A percentile compares a stretch with the other conserved stretches of the same genome.
These are phyloP conservation scores for Phataginus tricuspis DNA, from an alignment of 2,797 vertebrate species.

Conservation along the genomic window DNA sequence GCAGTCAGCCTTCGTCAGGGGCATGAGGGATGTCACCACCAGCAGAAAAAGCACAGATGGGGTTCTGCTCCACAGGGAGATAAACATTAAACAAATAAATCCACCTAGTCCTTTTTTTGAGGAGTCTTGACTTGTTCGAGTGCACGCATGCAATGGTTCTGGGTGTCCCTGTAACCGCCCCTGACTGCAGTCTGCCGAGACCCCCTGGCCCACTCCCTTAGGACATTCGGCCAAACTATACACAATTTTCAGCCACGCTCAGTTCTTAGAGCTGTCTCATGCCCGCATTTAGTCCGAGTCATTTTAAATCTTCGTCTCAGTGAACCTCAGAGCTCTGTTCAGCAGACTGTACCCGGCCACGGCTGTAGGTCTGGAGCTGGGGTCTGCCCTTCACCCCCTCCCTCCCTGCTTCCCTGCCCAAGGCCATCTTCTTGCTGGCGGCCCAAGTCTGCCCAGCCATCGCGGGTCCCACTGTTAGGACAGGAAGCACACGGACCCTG, in stretches of 20 bases:
- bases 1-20: background rate
- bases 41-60: accelerated
- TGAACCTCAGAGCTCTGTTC: background rate
- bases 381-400: accelerated
- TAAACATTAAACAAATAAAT: background rate
- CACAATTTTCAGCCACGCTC: background rate
- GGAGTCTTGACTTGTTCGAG: background rate
- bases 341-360: background rate
- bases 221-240: background rate
- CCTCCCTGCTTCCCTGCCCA: background rate
- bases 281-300: background rate
- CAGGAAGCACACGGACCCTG: accelerated
- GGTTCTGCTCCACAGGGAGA: background rate
- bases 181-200: background rate
- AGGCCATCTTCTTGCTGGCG: background rate
- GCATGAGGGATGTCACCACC: accelerated
- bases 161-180: background rate
- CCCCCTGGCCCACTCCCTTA: background rate
- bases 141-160: background rate
- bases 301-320: background rate
- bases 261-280: background rate
- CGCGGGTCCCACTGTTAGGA: background rate
- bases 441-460: background rate
- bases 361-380: background rate
- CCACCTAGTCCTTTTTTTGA: background rate